A percentile compares a stretch with the other conserved stretches of the same genome.
These are phyloP conservation scores for Melanostigma gelatinosum DNA, from an alignment of 2,113 vertebrate species.

Conservation along the genomic window DNA sequence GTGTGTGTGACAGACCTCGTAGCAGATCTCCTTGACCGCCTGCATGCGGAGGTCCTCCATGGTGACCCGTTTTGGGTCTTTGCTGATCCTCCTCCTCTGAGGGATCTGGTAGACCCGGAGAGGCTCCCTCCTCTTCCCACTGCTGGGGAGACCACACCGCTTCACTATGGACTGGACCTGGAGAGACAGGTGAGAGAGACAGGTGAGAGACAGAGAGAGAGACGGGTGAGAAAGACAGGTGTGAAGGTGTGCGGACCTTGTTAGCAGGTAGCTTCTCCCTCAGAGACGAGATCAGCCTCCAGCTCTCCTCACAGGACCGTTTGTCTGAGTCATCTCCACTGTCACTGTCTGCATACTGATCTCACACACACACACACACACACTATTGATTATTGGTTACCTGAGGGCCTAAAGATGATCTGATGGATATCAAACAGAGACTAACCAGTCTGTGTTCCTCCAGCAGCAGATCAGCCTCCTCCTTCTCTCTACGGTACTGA, in stretches of 20 bases:
- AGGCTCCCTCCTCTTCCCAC: slow-evolving; percentile 88
- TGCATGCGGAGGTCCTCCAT: slow-evolving; percentile 89
- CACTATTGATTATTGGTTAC: neutral
- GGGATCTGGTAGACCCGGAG: slow-evolving; percentile 90
- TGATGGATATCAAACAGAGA: neutral
- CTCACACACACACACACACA: neutral
- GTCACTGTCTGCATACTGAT: slow-evolving; percentile 88
- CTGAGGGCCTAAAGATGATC: neutral
- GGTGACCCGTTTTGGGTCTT: slow-evolving; percentile 86
- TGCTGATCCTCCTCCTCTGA: slow-evolving; percentile 87
- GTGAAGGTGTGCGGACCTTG: slow-evolving; percentile 63
- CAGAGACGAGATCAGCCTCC: slow-evolving; percentile 90
- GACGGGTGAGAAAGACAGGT: neutral
- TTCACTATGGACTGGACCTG: slow-evolving; percentile 90
- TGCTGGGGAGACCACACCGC: slow-evolving; percentile 90
- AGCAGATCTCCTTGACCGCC: slow-evolving; percentile 93
- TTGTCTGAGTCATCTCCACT: slow-evolving; percentile 92
- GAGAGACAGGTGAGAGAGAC: neutral
- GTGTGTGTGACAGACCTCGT: slow-evolving; percentile 76
- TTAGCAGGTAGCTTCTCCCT: slow-evolving; percentile 89
- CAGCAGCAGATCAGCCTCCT: slow-evolving; percentile 89
- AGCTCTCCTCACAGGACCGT: slow-evolving; percentile 92
- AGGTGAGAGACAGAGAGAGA: no score
- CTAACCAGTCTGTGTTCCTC: slow-evolving; percentile 89
- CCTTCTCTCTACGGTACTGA: slow-evolving; percentile 90